phyloP scores from a whole-genome alignment of 2,113 vertebrate species.

The Reinhardtius hippoglossoides region DNA sequence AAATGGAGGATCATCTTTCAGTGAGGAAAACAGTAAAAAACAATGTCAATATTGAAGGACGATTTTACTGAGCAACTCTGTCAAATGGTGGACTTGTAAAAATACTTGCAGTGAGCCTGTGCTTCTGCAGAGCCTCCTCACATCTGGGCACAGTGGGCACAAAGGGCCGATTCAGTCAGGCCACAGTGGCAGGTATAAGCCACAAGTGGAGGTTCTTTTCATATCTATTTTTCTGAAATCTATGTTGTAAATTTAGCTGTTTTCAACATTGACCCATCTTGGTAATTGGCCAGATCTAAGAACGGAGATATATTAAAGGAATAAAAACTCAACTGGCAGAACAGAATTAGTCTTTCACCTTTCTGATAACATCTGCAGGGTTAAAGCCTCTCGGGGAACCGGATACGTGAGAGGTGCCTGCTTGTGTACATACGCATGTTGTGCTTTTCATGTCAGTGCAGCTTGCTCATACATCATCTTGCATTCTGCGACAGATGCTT shows the following conservation, averaged over 20 bases:
- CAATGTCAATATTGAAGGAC: slow-evolving; percentile 74
- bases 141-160: slow-evolving; percentile 77
- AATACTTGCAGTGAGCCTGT: slow-evolving; percentile 64
- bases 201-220: slow-evolving; percentile 70
- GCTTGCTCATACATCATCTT: slow-evolving; percentile 65
- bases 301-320: background rate
- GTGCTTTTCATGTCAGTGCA: slow-evolving; percentile 66
- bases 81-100: slow-evolving; percentile 68
- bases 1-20: slow-evolving; percentile 64
- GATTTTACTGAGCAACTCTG: slow-evolving; percentile 68
- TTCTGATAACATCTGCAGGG: slow-evolving; percentile 53
- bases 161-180: slow-evolving; percentile 82
- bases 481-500: slow-evolving; percentile 60
- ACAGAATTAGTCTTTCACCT: slow-evolving; percentile 36
- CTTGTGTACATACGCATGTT: slow-evolving; percentile 66
- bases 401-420: slow-evolving; percentile 42
- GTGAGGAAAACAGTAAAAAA: slow-evolving; percentile 73
- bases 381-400: slow-evolving; percentile 35
- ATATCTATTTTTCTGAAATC: slow-evolving; percentile 69
- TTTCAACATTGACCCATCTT: slow-evolving; percentile 34
- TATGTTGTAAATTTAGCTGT: slow-evolving; percentile 46
- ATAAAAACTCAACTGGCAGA: background rate
- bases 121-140: slow-evolving; percentile 54
- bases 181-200: slow-evolving; percentile 69
- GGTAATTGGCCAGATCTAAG: slow-evolving; percentile 57